Percentiles rank a stretch among this genome's conserved stretches.
These are phyloP conservation scores for Dasyprocta punctata DNA, from an alignment of 2,113 vertebrate genomes.

Conservation along the genomic window DNA sequence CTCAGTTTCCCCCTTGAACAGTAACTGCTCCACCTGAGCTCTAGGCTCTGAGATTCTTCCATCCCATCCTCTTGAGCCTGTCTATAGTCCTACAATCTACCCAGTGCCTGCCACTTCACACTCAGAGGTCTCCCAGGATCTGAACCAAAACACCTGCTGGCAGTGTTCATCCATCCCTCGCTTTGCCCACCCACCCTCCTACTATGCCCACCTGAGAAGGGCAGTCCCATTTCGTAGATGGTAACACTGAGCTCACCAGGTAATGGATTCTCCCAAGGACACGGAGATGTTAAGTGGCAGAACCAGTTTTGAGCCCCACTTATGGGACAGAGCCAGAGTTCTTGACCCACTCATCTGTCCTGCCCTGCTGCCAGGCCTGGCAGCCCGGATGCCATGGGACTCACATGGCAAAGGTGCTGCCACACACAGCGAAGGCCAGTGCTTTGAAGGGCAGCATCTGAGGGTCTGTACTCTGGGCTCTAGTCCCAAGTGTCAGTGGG, in stretches of 20 bases:
- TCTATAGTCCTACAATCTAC: not conserved
- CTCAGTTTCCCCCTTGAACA: not conserved
- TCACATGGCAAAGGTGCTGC: not conserved
- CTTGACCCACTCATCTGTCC: not conserved
- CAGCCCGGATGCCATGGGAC: not conserved
- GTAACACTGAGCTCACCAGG: not conserved
- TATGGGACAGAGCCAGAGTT: not conserved
- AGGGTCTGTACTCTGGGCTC: not conserved
- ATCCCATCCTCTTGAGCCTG: not conserved
- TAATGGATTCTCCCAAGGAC: not conserved
- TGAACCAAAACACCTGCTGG: not conserved
- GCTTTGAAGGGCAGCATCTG: not conserved
- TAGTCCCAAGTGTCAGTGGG: not conserved
- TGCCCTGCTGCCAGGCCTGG: not conserved
- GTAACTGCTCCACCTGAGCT: not conserved
- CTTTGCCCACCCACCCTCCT: not conserved
- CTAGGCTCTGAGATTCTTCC: not conserved
- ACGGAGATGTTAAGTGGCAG: not conserved
- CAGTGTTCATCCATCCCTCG: fast-evolving
- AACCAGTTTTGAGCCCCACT: not conserved
- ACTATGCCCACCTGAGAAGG: not conserved
- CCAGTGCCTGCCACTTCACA: fast-evolving
- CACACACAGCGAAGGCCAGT: not conserved
- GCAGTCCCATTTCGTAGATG: not conserved
- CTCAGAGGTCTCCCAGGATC: not conserved